phyloP scores from a whole-genome alignment of 53 echinoderm and acorn worm genomes.

The Crossaster papposus region DNA sequence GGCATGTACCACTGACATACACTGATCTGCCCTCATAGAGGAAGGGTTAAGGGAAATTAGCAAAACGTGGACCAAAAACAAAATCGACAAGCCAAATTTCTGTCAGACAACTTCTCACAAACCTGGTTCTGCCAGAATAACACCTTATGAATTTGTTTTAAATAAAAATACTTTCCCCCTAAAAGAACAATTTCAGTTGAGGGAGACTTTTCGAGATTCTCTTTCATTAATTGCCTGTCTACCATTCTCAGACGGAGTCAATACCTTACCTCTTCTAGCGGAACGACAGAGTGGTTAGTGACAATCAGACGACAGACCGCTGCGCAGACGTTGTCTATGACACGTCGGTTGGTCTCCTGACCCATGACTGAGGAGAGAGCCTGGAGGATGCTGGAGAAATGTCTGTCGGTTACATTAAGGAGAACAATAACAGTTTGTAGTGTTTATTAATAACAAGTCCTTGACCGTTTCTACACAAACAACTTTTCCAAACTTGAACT shows the following conservation, averaged over 20 bases:
- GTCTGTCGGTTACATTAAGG: slow-evolving; percentile 59
- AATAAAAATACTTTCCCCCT: too few species aligned
- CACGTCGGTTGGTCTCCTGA: slow-evolving; percentile 72
- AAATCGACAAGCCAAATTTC: too few species aligned
- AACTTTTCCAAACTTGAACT: background rate
- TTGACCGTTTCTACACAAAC: background rate
- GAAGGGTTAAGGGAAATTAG: too few species aligned
- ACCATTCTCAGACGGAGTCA: background rate
- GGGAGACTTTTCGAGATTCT: too few species aligned
- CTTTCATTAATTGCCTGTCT: too few species aligned
- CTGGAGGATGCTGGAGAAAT: slow-evolving; percentile 81
- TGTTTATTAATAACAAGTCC: background rate
- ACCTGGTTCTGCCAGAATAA: too few species aligned
- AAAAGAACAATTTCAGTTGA: too few species aligned
- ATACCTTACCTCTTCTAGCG: slow-evolving; percentile 79
- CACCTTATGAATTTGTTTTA: too few species aligned
- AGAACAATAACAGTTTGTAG: background rate
- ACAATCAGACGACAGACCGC: slow-evolving; percentile 91
- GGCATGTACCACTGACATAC: too few species aligned
- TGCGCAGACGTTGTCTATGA: slow-evolving; percentile 94
- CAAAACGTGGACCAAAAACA: too few species aligned
- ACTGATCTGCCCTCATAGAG: too few species aligned
- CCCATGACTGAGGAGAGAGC: slow-evolving; percentile 79
- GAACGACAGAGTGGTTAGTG: slow-evolving; percentile 81
- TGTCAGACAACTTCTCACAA: too few species aligned